Percentiles rank a stretch among this genome's conserved stretches.
Evolutionary conservation across 1,140 invertebrate genomes (phyloP).

Genomic region (Halesus radiatus): DNA sequence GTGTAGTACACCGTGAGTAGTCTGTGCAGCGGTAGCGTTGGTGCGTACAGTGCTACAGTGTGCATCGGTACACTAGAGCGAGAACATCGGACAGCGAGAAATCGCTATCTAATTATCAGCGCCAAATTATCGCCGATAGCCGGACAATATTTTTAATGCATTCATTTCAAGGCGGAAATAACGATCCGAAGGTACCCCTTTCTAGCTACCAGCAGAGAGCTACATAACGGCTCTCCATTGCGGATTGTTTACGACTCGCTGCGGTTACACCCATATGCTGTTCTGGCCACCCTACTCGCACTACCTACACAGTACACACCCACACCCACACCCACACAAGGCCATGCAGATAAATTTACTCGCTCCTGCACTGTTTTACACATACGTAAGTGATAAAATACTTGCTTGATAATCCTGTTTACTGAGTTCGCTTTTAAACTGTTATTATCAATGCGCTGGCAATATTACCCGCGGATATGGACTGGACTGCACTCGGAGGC

Average conservation of each 20-base stretch:
- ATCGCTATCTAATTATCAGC: background rate
- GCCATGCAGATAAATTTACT: too few species aligned
- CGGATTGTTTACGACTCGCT: background rate
- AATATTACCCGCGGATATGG: too few species aligned
- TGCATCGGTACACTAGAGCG: too few species aligned
- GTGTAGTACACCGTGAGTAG: too few species aligned
- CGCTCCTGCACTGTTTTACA: background rate
- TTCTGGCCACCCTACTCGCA: too few species aligned
- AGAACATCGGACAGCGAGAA: background rate
- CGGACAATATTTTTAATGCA: background rate
- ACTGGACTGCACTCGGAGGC: too few species aligned
- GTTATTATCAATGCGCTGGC: slow-evolving; percentile 13
- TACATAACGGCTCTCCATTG: background rate
- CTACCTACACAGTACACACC: too few species aligned
- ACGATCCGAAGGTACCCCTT: background rate
- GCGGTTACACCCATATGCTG: background rate
- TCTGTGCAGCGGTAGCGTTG: too few species aligned
- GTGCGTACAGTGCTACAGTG: too few species aligned
- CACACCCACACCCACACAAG: too few species aligned
- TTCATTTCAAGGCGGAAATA: background rate
- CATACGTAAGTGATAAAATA: slow-evolving; percentile 33
- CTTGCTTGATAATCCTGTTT: slow-evolving; percentile 30
- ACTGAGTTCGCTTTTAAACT: slow-evolving; percentile 6
- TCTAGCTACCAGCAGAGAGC: too few species aligned
- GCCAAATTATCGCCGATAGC: background rate